phyloP scores from a whole-genome alignment of 2,797 vertebrate species.

The Coregonus ussuriensis region DNA sequence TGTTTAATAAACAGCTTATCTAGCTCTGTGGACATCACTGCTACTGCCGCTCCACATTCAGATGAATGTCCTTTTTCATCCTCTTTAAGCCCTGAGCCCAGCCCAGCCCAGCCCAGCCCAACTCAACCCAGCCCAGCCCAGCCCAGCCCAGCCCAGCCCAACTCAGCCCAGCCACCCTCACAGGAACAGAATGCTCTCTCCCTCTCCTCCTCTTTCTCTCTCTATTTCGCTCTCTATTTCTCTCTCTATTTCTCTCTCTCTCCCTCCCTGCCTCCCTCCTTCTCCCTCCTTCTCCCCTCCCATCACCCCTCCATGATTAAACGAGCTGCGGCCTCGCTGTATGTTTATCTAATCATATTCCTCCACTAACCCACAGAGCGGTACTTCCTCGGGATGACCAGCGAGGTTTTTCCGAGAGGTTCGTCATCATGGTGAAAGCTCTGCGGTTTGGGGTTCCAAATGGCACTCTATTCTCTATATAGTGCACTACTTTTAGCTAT shows the following conservation, averaged over 20 bases:
- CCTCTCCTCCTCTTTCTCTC: too few relatives aligned
- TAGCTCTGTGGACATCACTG: constrained; percentile 34
- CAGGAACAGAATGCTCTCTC: too few relatives aligned
- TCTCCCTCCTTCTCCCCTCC: constrained; percentile 23
- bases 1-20: constrained; percentile 58
- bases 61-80: constrained; percentile 42
- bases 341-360: constrained; percentile 65
- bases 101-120: neutral
- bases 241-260: too few relatives aligned
- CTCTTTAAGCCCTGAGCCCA: constrained; percentile 8
- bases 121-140: too few relatives aligned
- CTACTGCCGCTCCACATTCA: constrained; percentile 31
- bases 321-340: constrained; percentile 37
- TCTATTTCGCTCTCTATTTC: too few relatives aligned
- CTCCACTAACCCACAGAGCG: constrained; percentile 53
- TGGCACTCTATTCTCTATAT: neutral
- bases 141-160: too few relatives aligned
- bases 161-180: too few relatives aligned
- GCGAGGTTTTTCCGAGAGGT: constrained; percentile 56
- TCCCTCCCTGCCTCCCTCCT: neutral
- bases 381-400: constrained; percentile 53
- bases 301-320: constrained; percentile 40
- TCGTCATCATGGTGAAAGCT: constrained; percentile 51
- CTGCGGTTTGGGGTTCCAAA: constrained; percentile 46
- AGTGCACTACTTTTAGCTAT: neutral